Conservation (phyloP, 2,113 vertebrate species). For the Glaucidium brasilianum region DNA sequence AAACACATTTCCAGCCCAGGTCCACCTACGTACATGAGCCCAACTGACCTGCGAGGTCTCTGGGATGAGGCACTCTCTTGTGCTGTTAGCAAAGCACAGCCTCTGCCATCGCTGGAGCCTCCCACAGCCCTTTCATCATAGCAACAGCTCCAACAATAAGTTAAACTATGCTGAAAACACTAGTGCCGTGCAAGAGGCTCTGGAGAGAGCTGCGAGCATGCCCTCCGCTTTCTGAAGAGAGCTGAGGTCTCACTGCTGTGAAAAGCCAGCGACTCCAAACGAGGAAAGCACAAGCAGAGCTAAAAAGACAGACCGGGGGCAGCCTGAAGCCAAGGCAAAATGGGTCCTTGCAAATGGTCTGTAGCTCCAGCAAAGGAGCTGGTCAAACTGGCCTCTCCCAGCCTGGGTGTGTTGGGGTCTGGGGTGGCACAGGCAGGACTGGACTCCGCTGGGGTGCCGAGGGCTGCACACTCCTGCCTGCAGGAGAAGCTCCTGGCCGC, state of each 20-base stretch:
- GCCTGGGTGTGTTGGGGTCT: background rate
- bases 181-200: background rate
- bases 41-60: background rate
- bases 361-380: background rate
- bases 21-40: accelerated
- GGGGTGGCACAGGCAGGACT: background rate
- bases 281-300: background rate
- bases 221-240: background rate
- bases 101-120: background rate
- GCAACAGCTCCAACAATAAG: background rate
- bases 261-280: background rate
- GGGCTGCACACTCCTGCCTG: background rate
- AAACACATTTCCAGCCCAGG: background rate
- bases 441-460: background rate
- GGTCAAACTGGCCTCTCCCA: background rate
- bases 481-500: background rate
- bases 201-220: background rate
- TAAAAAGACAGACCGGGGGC: background rate
- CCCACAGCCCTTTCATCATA: background rate
- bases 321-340: background rate
- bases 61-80: background rate
- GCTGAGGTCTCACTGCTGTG: background rate
- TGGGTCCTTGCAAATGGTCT: background rate
- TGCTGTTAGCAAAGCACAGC: background rate
- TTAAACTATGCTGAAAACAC: background rate